Conservation (phyloP, 1,140 invertebrate genomes). For the Cyrtorhinus lividipennis region DNA sequence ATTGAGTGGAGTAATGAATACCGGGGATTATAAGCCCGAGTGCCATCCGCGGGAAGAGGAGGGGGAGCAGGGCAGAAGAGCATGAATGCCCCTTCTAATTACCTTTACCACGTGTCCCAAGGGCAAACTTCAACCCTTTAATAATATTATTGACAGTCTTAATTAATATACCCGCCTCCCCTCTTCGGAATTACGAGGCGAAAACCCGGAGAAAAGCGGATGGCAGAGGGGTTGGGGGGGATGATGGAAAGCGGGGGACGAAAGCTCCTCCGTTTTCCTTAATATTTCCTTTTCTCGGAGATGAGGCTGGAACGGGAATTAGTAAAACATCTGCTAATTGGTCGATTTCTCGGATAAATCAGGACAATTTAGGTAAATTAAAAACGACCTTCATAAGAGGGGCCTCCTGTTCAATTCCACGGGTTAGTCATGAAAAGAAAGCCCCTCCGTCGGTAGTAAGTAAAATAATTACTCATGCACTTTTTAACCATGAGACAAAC, state of each 20-base stretch:
- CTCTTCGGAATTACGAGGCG: constrained; percentile 1
- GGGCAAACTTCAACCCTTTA: constrained; percentile 13
- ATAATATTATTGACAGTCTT: constrained; percentile 13
- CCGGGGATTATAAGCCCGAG: constrained; percentile 19
- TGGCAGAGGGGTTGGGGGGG: background rate
- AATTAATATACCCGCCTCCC: constrained; percentile 2
- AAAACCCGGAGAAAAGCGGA: background rate
- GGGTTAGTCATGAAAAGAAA: no score
- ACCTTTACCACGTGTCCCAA: constrained; percentile 12
- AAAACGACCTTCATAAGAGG: no score
- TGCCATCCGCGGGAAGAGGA: background rate
- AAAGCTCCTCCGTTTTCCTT: background rate
- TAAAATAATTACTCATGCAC: no score
- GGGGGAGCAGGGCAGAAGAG: background rate
- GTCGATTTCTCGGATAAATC: constrained; percentile 2
- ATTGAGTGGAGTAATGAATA: constrained; percentile 24
- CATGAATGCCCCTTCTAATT: constrained; percentile 11
- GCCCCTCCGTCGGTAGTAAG: no score
- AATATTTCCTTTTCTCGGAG: constrained; percentile 3
- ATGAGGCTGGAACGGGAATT: no score
- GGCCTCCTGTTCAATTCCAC: no score
- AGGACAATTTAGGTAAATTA: background rate
- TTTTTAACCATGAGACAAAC: no score
- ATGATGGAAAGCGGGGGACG: background rate
- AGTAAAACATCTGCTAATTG: constrained; percentile 9